Base-by-base conservation (phyloP, 2,113 vertebrate genomes). In the Perca flavescens region DNA sequence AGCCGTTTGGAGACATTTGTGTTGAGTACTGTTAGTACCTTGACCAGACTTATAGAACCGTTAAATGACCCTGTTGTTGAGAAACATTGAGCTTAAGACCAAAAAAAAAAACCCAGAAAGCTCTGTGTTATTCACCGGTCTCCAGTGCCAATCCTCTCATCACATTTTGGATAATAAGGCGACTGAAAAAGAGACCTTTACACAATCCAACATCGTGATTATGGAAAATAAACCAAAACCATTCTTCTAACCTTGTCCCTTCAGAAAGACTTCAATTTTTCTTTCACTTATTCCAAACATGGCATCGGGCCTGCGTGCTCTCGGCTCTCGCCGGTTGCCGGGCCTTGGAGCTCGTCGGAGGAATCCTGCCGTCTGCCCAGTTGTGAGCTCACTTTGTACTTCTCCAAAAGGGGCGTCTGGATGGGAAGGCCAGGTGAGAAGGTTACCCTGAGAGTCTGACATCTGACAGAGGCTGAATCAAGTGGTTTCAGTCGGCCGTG, bases 241-340 rank as follows among this genome's bases (percentile, higher is more conserved):
- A 63, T 80, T 85, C 79, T 88, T 83, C 56, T 83, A 85, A 90
- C 88, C 88, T 92, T 88, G 86, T 86, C 73, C 67, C 52, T 79
- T 83, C 69, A 85, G 1, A 74, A 65, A 88, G 50, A 84, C 77
- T 74, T 88, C 66, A 62, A 90, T 85, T 91, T 86, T 82, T 85
- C 85, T 84, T 56, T 76, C 73, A 74, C 63, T 72, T 73, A 79
- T 87, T 83, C 90, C 87, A 93, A 93, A 89, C 85, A 83, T 88
- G 87, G 85, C 84, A 74, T 10, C 57, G 25, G 67, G 69, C 83
- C 84, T 34, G 79, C 67, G 60, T 76, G 80, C 79, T 83, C 80
- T 31, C 61, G 81, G 66, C 85, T 88, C 83, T 47, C n/a, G 47
- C 85, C 46, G 74, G 84, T 34, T 54, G 61, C 74, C 21, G 82